phyloP scores from a whole-genome alignment of 2,113 vertebrate genomes.

The Acrocephalus kingi region DNA sequence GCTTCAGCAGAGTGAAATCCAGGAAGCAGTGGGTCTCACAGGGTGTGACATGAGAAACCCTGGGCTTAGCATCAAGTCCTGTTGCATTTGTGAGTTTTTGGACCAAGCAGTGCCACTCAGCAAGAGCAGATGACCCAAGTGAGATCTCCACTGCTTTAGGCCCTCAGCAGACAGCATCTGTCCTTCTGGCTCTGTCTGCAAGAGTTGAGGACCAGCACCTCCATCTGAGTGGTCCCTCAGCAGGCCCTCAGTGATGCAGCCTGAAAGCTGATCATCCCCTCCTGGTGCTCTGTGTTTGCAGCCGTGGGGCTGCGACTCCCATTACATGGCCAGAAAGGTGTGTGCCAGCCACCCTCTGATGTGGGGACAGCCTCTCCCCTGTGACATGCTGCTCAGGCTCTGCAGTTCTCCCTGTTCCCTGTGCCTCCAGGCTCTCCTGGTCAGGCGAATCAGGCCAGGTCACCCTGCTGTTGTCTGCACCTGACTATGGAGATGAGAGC shows the following conservation, averaged over 20 bases:
- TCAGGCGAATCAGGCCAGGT: neutral
- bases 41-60: neutral
- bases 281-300: neutral
- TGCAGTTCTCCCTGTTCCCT: neutral
- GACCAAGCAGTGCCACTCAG: neutral
- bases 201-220: neutral
- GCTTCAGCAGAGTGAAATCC: neutral
- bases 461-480: neutral
- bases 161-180: neutral
- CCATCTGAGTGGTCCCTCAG: neutral
- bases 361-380: too few relatives aligned
- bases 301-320: neutral
- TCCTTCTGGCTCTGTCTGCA: neutral
- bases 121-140: neutral
- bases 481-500: neutral
- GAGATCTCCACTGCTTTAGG: neutral
- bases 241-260: neutral
- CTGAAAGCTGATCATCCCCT: neutral
- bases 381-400: neutral
- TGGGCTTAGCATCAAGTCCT: neutral
- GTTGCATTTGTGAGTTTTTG: neutral
- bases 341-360: neutral
- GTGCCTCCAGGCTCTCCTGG: neutral
- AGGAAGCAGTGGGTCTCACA: neutral
- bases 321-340: accelerated